A percentile compares a stretch with the other conserved stretches of the same genome.
Conservation (phyloP, 2,797 vertebrate species). For the Pampus argenteus region DNA sequence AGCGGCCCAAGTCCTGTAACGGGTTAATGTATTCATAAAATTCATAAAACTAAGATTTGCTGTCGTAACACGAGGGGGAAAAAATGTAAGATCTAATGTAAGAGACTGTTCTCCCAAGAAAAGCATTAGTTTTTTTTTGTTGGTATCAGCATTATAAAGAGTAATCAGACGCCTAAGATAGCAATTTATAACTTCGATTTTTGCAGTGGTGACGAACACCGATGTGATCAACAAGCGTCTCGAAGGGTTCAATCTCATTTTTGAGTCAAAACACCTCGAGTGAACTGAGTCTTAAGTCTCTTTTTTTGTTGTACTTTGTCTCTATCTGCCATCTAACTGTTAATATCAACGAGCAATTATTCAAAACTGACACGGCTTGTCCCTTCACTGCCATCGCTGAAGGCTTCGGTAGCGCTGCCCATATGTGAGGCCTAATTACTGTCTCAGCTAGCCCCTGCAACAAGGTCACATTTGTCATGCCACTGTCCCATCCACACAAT, state of each 20-base stretch:
- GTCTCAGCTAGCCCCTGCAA: slow-evolving; percentile 68
- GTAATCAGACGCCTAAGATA: too few species aligned
- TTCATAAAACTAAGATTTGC: not conserved
- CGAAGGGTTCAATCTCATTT: not conserved
- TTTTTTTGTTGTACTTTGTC: slow-evolving; percentile 18
- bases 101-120: not conserved
- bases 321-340: slow-evolving; percentile 15
- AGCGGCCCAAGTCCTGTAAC: too few species aligned
- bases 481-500: slow-evolving; percentile 78
- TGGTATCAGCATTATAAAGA: too few species aligned
- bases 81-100: not conserved
- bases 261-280: not conserved
- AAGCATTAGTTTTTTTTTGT: too few species aligned
- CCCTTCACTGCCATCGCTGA: slow-evolving; percentile 40
- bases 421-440: slow-evolving; percentile 80
- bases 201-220: not conserved
- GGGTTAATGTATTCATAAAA: too few species aligned
- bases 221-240: too few species aligned
- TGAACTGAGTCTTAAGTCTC: slow-evolving; percentile 8
- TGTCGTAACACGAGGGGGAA: not conserved
- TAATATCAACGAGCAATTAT: slow-evolving; percentile 2
- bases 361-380: slow-evolving; percentile 18
- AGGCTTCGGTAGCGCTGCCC: slow-evolving; percentile 48
- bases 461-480: slow-evolving; percentile 82
- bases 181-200: too few species aligned